Conservation (phyloP, 2,113 vertebrate species). For the Fregata magnificens region DNA sequence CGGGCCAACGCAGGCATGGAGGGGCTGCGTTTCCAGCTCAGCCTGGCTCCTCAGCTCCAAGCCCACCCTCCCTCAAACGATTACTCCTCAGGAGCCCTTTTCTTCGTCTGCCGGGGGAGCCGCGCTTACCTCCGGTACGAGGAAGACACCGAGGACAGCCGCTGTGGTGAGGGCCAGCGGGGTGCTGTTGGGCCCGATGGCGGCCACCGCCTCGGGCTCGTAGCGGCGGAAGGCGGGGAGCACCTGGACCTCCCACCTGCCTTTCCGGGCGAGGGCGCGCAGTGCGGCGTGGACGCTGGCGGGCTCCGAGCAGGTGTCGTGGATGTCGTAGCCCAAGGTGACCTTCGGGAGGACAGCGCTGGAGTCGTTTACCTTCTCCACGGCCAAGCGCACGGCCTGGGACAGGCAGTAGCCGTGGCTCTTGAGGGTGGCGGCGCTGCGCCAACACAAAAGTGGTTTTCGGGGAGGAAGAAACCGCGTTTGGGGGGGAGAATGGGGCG, state of each 20-base stretch:
- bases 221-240: not conserved
- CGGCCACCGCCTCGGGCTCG: conserved; percentile 49
- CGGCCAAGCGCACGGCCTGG: conserved; percentile 80
- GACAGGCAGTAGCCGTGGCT: conserved; percentile 72
- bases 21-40: not conserved
- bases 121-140: conserved; percentile 77
- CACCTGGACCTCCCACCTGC: not conserved
- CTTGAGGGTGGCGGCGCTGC: not conserved
- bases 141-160: conserved; percentile 71
- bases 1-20: accelerated
- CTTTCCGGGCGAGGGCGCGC: conserved; percentile 13
- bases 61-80: not conserved
- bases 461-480: accelerated
- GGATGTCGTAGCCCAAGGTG: conserved; percentile 83
- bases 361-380: conserved; percentile 88
- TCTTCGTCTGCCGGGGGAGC: accelerated
- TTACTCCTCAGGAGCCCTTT: too few relatives aligned
- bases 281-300: conserved; percentile 69
- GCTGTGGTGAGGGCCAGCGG: conserved; percentile 50
- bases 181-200: conserved; percentile 75
- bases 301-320: conserved; percentile 74
- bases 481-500: accelerated
- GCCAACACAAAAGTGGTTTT: not conserved
- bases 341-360: conserved; percentile 80
- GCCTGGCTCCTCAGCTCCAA: not conserved